phyloP scores from a whole-genome alignment of 2,113 vertebrate species.

The Peromyscus polionotus region DNA sequence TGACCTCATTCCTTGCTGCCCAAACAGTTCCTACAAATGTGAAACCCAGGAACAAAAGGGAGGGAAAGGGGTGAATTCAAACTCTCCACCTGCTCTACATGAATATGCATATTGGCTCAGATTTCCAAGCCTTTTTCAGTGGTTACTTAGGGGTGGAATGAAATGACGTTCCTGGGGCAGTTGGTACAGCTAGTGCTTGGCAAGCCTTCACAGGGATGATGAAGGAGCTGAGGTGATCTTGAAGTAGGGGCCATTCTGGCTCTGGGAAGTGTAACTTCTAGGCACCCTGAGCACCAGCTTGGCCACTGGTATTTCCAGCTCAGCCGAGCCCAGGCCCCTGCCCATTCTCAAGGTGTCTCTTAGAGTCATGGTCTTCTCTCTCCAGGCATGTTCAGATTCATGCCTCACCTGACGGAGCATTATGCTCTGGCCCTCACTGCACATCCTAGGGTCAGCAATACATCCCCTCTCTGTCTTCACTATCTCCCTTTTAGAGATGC shows the following conservation, averaged over 20 bases:
- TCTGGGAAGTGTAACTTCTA: not conserved
- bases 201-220: no score
- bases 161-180: not conserved
- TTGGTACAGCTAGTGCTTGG: not conserved
- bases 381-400: not conserved
- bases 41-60: not conserved
- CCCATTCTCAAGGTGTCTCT: not conserved
- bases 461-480: not conserved
- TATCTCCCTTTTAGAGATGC: not conserved
- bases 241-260: not conserved
- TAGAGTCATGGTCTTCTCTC: not conserved
- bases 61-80: no score
- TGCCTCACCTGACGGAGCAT: accelerated
- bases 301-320: not conserved
- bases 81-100: not conserved
- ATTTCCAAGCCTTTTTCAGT: not conserved
- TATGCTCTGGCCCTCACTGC: not conserved
- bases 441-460: not conserved
- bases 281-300: accelerated
- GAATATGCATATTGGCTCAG: not conserved
- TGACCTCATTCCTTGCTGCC: not conserved
- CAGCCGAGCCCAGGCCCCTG: not conserved
- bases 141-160: not conserved
- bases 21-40: not conserved
- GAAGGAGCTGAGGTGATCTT: not conserved